phyloP scores from a whole-genome alignment of 2,797 vertebrate genomes.

The Cynodonichthys magdalenae region DNA sequence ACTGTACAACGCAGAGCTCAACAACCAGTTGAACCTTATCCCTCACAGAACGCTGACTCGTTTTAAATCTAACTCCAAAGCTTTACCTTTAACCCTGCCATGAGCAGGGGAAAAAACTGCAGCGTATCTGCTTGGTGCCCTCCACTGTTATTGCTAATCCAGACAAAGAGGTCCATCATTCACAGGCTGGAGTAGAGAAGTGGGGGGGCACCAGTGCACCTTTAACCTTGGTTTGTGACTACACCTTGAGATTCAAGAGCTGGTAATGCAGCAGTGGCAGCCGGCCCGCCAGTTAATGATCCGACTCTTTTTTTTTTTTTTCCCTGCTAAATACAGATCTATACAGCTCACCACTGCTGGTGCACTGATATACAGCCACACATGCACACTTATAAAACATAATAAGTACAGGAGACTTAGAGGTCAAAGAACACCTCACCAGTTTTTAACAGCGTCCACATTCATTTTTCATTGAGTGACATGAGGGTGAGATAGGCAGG shows the following conservation, averaged over 20 bases:
- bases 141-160: constrained; percentile 40
- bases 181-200: constrained; percentile 35
- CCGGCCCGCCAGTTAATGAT: constrained; percentile 68
- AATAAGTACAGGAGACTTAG: constrained; percentile 44
- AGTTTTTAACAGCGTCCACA: constrained; percentile 56
- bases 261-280: constrained; percentile 66
- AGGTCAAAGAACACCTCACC: constrained; percentile 64
- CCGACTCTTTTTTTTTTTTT: constrained; percentile 47
- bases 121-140: constrained; percentile 25
- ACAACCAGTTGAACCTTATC: constrained; percentile 53
- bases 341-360: constrained; percentile 20
- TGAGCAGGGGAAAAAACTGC: constrained; percentile 54
- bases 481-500: constrained; percentile 65
- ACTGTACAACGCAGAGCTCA: constrained; percentile 47
- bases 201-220: constrained; percentile 36
- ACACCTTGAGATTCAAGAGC: constrained; percentile 62
- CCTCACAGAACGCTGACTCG: constrained; percentile 44
- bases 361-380: constrained; percentile 16
- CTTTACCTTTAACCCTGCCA: constrained; percentile 47
- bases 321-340: constrained; percentile 45
- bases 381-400: constrained; percentile 15
- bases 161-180: constrained; percentile 47
- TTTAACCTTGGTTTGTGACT: constrained; percentile 69
- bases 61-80: constrained; percentile 49
- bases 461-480: constrained; percentile 71